Evolutionary conservation across 2,797 vertebrate genomes (phyloP), one percentile per base, ranked within the genome.

Genomic region (Sparidentex hasta): DNA sequence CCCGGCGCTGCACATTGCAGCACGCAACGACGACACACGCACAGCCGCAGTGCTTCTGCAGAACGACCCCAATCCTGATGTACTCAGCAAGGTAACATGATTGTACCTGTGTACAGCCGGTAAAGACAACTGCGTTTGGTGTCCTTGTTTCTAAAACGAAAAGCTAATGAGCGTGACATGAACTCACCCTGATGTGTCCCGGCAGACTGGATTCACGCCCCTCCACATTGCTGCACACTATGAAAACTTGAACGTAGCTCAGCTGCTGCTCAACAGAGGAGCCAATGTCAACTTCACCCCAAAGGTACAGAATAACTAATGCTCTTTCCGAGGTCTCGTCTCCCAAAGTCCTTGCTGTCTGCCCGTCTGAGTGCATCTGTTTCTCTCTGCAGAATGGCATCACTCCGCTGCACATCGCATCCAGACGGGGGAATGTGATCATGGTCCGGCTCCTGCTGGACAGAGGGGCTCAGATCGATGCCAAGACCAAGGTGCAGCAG

Each of bases 221-320:
- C 96, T 99, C 71, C 98, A 99, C 93, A 99, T 99, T 62, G 98
- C 98, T 65, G 98, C 98, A 57, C 98, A 99, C 91, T 99, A 99
- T 1, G 98, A 99, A 94, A 99, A 99, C 88, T 96, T 99, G 90
- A 99, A 96, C 0, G 97, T 99, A 65, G 98, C 98, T 78, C 98
- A 99, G 11, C 83, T 99, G 46, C 93, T 99, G 81, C 95, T 99
- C 81, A 99, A 98, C 85, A 95, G 98, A 84, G 98, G 98, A 46
- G 98, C 98, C 84, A 98, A 97, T 12, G 97, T 99, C 90, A 99
- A 99, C 94, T 99, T 99, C 93, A 99, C 97, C 0, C 97, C 98
- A 69, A 98, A 98, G 96, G 98, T 99, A 87, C 68, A 82, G 47
- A 64, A n/a, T 23, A 70, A 69, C 7, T 33, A 38, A 58, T 69